These are phyloP conservation scores for Prinia subflava DNA, from an alignment of 2,113 vertebrate genomes.

Conservation along the genomic window DNA sequence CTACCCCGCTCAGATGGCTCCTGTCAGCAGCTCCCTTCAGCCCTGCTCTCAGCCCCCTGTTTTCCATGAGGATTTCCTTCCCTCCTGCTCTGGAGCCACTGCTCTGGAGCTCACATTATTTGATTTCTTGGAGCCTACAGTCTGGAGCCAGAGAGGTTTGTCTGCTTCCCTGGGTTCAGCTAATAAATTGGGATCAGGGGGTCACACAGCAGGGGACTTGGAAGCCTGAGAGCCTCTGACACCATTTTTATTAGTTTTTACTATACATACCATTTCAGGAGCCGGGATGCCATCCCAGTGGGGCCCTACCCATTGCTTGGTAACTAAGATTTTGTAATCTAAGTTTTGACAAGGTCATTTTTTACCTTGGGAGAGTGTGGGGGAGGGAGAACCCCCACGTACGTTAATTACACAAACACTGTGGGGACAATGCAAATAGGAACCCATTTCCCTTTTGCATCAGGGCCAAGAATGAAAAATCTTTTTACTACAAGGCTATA, in stretches of 20 bases:
- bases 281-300: conserved; percentile 75
- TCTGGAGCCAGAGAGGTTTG: conserved; percentile 79
- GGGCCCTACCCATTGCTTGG: conserved; percentile 75
- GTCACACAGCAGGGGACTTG: conserved; percentile 79
- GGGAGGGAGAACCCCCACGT: conserved; percentile 68
- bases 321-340: conserved; percentile 82
- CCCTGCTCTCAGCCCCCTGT: conserved; percentile 25
- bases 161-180: conserved; percentile 77
- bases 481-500: not conserved
- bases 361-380: conserved; percentile 74
- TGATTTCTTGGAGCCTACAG: conserved; percentile 75
- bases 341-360: conserved; percentile 84
- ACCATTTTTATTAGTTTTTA: conserved; percentile 84
- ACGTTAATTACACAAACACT: conserved; percentile 82
- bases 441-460: conserved; percentile 51
- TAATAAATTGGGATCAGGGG: conserved; percentile 84
- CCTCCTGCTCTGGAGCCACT: conserved; percentile 60
- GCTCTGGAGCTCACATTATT: conserved; percentile 67
- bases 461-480: conserved; percentile 35
- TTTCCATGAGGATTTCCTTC: conserved; percentile 37
- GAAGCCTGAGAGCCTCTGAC: conserved; percentile 80
- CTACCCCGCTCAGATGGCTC: conserved; percentile 31
- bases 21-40: conserved; percentile 32
- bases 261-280: conserved; percentile 77
- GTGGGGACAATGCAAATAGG: conserved; percentile 72